These are phyloP conservation scores for Andinoacara biseriatus DNA, from an alignment of 2,113 vertebrate species.

Conservation along the genomic window DNA sequence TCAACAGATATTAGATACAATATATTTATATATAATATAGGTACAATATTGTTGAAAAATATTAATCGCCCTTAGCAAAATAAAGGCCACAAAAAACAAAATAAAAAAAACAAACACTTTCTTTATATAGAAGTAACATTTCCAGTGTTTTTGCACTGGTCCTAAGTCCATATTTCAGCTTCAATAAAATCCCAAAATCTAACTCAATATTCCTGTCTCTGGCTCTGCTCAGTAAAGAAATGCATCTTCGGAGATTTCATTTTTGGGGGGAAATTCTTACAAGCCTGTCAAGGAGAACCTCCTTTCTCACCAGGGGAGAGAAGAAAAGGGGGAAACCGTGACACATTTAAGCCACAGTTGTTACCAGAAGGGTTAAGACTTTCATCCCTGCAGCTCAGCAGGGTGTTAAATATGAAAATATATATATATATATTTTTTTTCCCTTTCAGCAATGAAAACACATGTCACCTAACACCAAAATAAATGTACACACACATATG, in stretches of 20 bases:
- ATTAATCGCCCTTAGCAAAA: background rate
- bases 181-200: constrained; percentile 21
- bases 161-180: background rate
- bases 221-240: background rate
- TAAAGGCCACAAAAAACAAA: too few relatives aligned
- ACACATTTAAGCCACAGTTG: constrained; percentile 65
- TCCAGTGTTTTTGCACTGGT: background rate
- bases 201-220: background rate
- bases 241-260: constrained; percentile 36
- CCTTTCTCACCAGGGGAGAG: constrained; percentile 28
- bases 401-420: constrained; percentile 13
- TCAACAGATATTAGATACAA: background rate
- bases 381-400: constrained; percentile 52
- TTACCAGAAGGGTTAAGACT: constrained; percentile 59
- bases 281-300: constrained; percentile 28
- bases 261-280: constrained; percentile 38
- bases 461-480: background rate
- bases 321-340: constrained; percentile 12
- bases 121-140: background rate
- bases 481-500: background rate
- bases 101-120: too few relatives aligned
- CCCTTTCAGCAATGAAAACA: constrained; percentile 54
- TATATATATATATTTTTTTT: background rate
- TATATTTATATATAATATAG: background rate
- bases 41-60: background rate